phyloP scores from a whole-genome alignment of 1,140 invertebrate species.

The Anastrepha ludens region DNA sequence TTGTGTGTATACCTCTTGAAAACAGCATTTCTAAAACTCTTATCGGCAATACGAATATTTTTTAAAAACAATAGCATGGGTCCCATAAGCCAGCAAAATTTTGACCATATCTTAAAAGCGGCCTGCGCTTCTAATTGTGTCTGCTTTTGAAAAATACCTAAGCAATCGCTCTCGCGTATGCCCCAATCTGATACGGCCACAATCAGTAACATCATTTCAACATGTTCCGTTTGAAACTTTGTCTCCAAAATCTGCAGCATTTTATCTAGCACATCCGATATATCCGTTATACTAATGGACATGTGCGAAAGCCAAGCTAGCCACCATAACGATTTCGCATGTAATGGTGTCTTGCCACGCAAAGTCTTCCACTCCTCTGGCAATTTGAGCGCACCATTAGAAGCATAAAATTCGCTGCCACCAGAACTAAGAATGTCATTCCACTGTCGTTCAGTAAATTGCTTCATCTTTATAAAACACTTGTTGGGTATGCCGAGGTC shows the following conservation, averaged over 20 bases:
- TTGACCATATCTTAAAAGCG: conserved; percentile 72
- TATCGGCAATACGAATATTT: conserved; percentile 72
- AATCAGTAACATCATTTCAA: conserved; percentile 69
- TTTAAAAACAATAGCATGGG: conserved; percentile 72
- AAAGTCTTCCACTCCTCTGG: conserved; percentile 71
- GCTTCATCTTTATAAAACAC: conserved; percentile 69
- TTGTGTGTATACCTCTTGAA: conserved; percentile 69
- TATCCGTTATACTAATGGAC: conserved; percentile 67
- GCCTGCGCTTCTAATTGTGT: conserved; percentile 71
- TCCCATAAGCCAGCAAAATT: conserved; percentile 74
- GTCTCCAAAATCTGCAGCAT: conserved; percentile 69
- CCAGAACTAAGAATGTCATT: conserved; percentile 71
- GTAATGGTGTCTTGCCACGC: conserved; percentile 71
- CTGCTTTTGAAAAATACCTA: conserved; percentile 70
- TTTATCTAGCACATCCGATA: conserved; percentile 66
- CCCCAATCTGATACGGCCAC: conserved; percentile 69
- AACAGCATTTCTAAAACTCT: conserved; percentile 67
- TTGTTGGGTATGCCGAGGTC: conserved; percentile 68
- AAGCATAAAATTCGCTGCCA: conserved; percentile 72
- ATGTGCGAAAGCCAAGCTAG: conserved; percentile 72
- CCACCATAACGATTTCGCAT: conserved; percentile 73
- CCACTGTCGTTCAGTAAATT: conserved; percentile 72
- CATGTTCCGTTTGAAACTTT: conserved; percentile 67
- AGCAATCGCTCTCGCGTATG: conserved; percentile 70
- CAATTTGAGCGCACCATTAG: conserved; percentile 70